A percentile compares a stretch with the other conserved stretches of the same genome.
Conservation (phyloP, 2,888 invertebrate genomes). For the Busseola fusca region DNA sequence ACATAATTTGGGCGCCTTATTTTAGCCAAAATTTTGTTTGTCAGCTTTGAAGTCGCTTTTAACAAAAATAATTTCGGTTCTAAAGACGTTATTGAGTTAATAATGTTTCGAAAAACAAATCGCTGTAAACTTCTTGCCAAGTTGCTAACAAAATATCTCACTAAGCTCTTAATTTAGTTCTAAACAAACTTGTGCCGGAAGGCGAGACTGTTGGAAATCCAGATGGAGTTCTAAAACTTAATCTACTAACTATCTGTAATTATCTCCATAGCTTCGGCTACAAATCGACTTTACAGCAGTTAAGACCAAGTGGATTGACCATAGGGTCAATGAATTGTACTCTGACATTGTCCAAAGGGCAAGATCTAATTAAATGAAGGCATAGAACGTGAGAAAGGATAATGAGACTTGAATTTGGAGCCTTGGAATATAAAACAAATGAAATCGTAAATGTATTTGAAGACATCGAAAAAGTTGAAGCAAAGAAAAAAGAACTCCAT, state of each 20-base stretch:
- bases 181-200: slow-evolving; percentile 56
- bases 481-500: not conserved
- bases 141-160: slow-evolving; percentile 46
- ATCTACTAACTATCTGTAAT: slow-evolving; percentile 45
- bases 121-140: slow-evolving; percentile 34
- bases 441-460: slow-evolving; percentile 4
- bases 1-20: slow-evolving; percentile 20
- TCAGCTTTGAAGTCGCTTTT: slow-evolving; percentile 4
- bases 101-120: slow-evolving; percentile 47
- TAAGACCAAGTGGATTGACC: slow-evolving; percentile 48
- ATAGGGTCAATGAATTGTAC: slow-evolving; percentile 57
- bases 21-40: slow-evolving; percentile 20
- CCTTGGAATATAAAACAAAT: slow-evolving; percentile 19
- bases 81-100: slow-evolving; percentile 39
- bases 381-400: slow-evolving; percentile 52
- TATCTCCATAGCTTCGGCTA: slow-evolving; percentile 50
- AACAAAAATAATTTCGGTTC: slow-evolving; percentile 19
- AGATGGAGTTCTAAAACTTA: slow-evolving; percentile 55
- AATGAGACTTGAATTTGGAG: slow-evolving; percentile 19
- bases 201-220: slow-evolving; percentile 33
- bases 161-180: slow-evolving; percentile 49
- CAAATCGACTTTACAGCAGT: slow-evolving; percentile 51
- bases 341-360: slow-evolving; percentile 56
- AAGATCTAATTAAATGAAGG: slow-evolving; percentile 55
- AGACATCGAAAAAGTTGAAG: not conserved